These are phyloP conservation scores for Drosophila greeni DNA, from an alignment of 2,888 invertebrate species.

Conservation along the genomic window DNA sequence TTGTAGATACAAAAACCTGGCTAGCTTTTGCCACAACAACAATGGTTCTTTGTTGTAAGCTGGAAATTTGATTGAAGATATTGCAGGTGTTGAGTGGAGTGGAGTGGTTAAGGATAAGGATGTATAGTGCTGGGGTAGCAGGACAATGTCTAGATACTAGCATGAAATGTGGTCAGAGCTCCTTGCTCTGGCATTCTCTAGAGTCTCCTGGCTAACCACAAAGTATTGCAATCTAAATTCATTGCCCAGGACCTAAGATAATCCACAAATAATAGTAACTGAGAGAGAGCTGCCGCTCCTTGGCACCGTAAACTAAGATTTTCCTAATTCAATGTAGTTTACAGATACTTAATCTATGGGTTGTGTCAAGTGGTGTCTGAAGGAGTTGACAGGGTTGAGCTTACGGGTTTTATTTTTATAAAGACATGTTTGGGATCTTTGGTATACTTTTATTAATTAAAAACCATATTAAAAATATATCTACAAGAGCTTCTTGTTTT, in stretches of 20 bases:
- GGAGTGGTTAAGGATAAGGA: slow-evolving; percentile 28
- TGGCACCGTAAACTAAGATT: slow-evolving; percentile 13
- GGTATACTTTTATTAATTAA: slow-evolving; percentile 8
- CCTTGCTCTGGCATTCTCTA: neutral
- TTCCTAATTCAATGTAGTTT: slow-evolving; percentile 12
- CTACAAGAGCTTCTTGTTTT: neutral
- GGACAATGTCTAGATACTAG: neutral
- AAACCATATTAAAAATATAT: slow-evolving; percentile 3
- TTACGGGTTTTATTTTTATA: neutral
- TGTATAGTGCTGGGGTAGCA: slow-evolving; percentile 1
- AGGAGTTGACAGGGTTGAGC: neutral
- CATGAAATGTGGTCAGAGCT: slow-evolving; percentile 20
- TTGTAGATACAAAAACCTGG: slow-evolving; percentile 4
- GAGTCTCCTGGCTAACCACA: slow-evolving; percentile 15
- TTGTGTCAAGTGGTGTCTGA: slow-evolving; percentile 9
- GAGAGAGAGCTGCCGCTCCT: slow-evolving; percentile 7
- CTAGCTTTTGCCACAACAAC: slow-evolving; percentile 12
- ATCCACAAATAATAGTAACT: slow-evolving; percentile 26
- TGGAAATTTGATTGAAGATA: slow-evolving; percentile 39
- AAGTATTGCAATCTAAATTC: slow-evolving; percentile 33
- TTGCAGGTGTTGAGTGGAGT: slow-evolving; percentile 34
- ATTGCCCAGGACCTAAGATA: slow-evolving; percentile 13
- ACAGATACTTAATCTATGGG: slow-evolving; percentile 10
- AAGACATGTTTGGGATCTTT: neutral
- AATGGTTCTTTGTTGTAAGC: slow-evolving; percentile 27